Base-by-base conservation (phyloP, 2,113 vertebrate species). In the Halcyon senegalensis region DNA sequence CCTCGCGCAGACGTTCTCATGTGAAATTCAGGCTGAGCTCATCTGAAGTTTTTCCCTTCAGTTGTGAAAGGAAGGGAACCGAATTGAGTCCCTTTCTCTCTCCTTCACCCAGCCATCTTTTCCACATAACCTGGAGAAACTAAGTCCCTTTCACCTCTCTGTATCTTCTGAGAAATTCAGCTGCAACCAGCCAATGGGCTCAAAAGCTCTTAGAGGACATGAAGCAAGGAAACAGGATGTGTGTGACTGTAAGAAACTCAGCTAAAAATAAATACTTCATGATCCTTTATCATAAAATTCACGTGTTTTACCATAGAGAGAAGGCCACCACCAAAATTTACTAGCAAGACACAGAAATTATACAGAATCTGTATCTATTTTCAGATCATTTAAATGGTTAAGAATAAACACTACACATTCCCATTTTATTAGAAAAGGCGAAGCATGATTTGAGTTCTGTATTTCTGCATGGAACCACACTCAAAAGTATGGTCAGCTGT, bases 1-100 rank as follows among this genome's bases (percentile, higher is more conserved):
- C 13, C 8, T 48, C 44, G 35, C 1, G 1, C 0, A 0, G 37
- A 63, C 18, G 21, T n/a, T 78, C 66, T 13, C 84, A 56, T 18
- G 37, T 25, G 56, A 91, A 93, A 84, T 41, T 63, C 51, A 67
- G 82, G 56, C 13, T 87, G 30, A 70, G 33, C 18, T 62, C 33
- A 66, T 27, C 75, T 27, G 35, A 23, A 25, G 2, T 59, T 86
- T 53, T 72, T 56, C 33, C 39, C 44, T 80, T 74, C 25, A 11
- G 64, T 24, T 53, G 23, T 44, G 44, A 66, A 86, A 90, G 18
- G 33, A 33, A 73, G 5, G 41, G n/a, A 80, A 44, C 12, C 16
- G 39, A 93, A 81, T 0, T 0, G 1, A 53, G 24, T 43, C 53
- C 13, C 35, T 21, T 72, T 41, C 41, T 81, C 11, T 41, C 48